Evolutionary conservation across 2,113 vertebrate genomes (phyloP).

Genomic region (Numida meleagris): DNA sequence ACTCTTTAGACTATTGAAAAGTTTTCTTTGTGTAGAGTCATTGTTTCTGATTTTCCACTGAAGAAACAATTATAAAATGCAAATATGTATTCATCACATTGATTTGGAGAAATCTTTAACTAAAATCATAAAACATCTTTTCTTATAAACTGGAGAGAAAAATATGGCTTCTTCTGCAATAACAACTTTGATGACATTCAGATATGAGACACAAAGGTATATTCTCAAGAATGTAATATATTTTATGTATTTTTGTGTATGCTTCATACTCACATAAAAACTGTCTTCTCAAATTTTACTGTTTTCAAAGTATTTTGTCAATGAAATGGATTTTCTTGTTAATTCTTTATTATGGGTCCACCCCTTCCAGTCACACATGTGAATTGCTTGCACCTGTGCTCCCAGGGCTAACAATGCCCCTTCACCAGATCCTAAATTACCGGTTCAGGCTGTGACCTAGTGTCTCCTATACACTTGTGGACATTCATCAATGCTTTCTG

Average conservation of each 20-base stretch:
- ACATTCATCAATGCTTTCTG: too few species aligned
- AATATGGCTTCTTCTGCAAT: not conserved
- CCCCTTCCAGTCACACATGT: too few species aligned
- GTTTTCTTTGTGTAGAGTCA: not conserved
- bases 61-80: not conserved
- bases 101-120: not conserved
- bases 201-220: not conserved
- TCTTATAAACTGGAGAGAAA: slow-evolving; percentile 24
- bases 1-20: fast-evolving
- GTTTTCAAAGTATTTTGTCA: not conserved
- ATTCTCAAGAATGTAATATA: not conserved
- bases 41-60: not conserved
- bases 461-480: too few species aligned
- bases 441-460: too few species aligned
- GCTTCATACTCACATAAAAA: not conserved
- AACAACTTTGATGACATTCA: not conserved
- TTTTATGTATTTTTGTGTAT: not conserved
- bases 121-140: not conserved
- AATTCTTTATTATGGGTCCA: too few species aligned
- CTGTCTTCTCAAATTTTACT: not conserved
- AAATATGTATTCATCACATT: slow-evolving; percentile 15
- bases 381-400: too few species aligned
- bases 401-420: too few species aligned
- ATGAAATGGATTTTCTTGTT: not conserved
- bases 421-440: too few species aligned